A percentile compares a stretch with the other conserved stretches of the same genome.
Conservation (phyloP, 2,888 invertebrate genomes). For the Sussaba pulchella region DNA sequence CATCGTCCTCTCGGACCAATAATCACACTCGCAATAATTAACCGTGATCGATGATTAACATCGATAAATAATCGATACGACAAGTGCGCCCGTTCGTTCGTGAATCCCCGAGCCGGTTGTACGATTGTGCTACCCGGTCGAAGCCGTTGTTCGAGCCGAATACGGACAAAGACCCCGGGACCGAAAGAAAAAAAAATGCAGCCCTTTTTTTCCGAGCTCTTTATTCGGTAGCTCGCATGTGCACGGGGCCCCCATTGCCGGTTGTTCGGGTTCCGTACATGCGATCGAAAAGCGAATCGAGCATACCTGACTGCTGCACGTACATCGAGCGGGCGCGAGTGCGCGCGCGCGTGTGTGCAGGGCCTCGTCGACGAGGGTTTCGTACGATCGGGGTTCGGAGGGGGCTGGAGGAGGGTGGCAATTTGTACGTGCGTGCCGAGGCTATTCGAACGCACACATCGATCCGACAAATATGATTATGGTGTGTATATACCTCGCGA, state of each 20-base stretch:
- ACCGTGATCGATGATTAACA: slow-evolving; percentile 48
- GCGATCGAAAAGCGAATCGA: slow-evolving; percentile 54
- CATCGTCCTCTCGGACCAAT: slow-evolving; percentile 21
- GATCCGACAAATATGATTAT: slow-evolving; percentile 40
- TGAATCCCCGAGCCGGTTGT: not conserved
- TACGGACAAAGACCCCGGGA: slow-evolving; percentile 29
- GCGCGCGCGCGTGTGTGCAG: slow-evolving; percentile 21
- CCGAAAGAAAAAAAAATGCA: slow-evolving; percentile 17
- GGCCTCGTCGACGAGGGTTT: slow-evolving; percentile 1
- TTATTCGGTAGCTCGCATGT: slow-evolving; percentile 59
- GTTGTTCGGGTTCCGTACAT: slow-evolving; percentile 52
- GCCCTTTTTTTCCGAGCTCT: slow-evolving; percentile 49
- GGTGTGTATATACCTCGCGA: not conserved
- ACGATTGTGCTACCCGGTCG: not conserved
- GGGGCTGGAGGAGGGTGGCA: slow-evolving; percentile 63
- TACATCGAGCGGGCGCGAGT: slow-evolving; percentile 24
- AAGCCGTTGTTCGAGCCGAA: slow-evolving; percentile 26
- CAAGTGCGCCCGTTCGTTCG: slow-evolving; percentile 22
- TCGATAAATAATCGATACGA: slow-evolving; percentile 52
- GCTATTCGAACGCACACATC: slow-evolving; percentile 63
- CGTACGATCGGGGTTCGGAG: no score
- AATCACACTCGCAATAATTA: slow-evolving; percentile 53
- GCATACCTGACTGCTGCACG: slow-evolving; percentile 41
- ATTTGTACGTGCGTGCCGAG: slow-evolving; percentile 78
- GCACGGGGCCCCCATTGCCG: slow-evolving; percentile 18